Evolutionary conservation across 2,797 vertebrate genomes (phyloP).

Genomic region (Anniella stebbinsi): DNA sequence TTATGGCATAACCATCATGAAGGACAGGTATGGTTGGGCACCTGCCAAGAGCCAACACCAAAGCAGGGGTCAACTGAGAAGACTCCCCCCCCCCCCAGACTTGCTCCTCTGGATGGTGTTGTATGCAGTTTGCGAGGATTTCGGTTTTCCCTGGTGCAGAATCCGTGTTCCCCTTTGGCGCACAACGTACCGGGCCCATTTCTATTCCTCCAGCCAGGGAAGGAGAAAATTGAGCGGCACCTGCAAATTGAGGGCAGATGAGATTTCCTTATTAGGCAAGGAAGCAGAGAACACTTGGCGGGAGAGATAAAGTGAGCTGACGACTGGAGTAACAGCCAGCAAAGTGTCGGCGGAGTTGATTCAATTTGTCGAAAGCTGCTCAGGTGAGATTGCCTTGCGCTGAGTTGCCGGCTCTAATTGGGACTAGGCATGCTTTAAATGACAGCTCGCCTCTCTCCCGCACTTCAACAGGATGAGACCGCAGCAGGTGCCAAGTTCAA

Average conservation of each 20-base stretch:
- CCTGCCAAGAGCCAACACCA: too few relatives aligned
- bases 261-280: neutral
- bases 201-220: neutral
- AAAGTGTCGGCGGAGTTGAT: neutral
- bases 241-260: neutral
- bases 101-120: neutral
- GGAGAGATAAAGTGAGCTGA: slow-evolving; percentile 17
- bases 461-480: neutral
- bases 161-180: neutral
- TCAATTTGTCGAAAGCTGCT: slow-evolving; percentile 28
- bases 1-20: neutral
- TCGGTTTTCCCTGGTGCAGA: neutral
- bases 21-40: too few relatives aligned
- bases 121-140: neutral
- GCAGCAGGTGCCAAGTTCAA: neutral
- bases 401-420: neutral
- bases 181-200: neutral
- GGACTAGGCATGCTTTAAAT: neutral
- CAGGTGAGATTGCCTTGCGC: slow-evolving; percentile 3
- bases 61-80: too few relatives aligned
- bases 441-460: neutral
- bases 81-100: too few relatives aligned
- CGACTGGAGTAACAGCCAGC: slow-evolving; percentile 5
- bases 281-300: neutral
- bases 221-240: neutral